phyloP scores from a whole-genome alignment of 2,888 invertebrate genomes.

The Gymnosoma rotundatum region DNA sequence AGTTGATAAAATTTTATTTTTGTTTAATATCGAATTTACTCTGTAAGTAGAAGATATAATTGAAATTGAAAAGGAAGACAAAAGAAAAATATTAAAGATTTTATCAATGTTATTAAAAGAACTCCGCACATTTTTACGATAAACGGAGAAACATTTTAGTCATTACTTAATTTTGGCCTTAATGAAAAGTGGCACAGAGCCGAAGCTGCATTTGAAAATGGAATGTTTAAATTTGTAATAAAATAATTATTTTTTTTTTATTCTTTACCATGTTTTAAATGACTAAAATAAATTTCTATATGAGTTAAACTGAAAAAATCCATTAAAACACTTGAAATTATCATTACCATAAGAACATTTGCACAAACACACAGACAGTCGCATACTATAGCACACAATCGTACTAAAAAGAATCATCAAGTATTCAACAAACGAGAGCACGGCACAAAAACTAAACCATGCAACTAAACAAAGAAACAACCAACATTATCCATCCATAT shows the following conservation, averaged over 20 bases:
- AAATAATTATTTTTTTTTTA: conserved; percentile 7
- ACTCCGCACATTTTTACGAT: not conserved
- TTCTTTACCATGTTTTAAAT: conserved; percentile 45
- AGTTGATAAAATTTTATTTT: too few relatives aligned
- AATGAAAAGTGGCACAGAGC: not conserved
- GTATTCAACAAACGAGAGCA: conserved; percentile 45
- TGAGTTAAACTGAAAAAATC: conserved; percentile 63
- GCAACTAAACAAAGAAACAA: conserved; percentile 56
- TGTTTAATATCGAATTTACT: too few relatives aligned
- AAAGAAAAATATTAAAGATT: too few relatives aligned
- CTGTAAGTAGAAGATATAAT: too few relatives aligned
- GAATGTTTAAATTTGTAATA: conserved; percentile 6
- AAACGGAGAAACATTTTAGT: not conserved
- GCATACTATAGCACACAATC: conserved; percentile 24
- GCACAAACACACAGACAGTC: not conserved
- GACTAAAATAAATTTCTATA: conserved; percentile 18
- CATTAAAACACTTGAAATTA: conserved; percentile 69
- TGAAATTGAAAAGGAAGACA: too few relatives aligned
- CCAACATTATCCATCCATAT: conserved; percentile 24
- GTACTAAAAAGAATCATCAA: conserved; percentile 43
- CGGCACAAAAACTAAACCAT: conserved; percentile 39
- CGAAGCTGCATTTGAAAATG: conserved; percentile 4
- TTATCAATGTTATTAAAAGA: too few relatives aligned
- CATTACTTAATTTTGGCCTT: conserved; percentile 10
- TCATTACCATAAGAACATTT: conserved; percentile 52